phyloP scores from a whole-genome alignment of 2,888 invertebrate species.

The Trichacis sp. region DNA sequence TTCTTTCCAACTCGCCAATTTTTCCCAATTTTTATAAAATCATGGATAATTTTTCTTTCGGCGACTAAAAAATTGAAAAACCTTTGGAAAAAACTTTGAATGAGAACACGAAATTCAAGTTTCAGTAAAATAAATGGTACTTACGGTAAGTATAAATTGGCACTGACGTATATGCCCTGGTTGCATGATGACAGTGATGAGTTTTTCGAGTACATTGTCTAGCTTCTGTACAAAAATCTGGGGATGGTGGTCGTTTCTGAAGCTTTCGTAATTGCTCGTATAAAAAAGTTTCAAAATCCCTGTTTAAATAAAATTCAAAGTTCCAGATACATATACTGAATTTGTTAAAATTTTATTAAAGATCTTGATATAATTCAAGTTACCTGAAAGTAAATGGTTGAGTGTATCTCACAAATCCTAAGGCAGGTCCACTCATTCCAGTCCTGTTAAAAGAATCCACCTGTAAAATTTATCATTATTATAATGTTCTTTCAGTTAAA shows the following conservation, averaged over 20 bases:
- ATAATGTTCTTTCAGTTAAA: too few species aligned
- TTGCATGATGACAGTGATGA: constrained; percentile 90
- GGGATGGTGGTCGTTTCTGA: constrained; percentile 74
- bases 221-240: constrained; percentile 77
- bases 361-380: too few species aligned
- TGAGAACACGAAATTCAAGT: too few species aligned
- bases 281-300: constrained; percentile 85
- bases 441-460: constrained; percentile 65
- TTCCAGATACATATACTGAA: too few species aligned
- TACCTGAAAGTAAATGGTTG: constrained; percentile 65
- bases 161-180: constrained; percentile 90
- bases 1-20: too few species aligned
- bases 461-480: too few species aligned
- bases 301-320: too few species aligned
- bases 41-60: too few species aligned
- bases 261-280: constrained; percentile 86
- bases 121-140: constrained; percentile 41
- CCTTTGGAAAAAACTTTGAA: too few species aligned
- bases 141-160: constrained; percentile 72
- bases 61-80: too few species aligned
- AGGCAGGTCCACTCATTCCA: constrained; percentile 62
- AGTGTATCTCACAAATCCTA: constrained; percentile 64
- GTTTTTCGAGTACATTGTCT: constrained; percentile 88
- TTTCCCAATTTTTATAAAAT: too few species aligned
- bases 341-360: too few species aligned